Evolutionary conservation across 1,140 invertebrate species (phyloP), one percentile per base, ranked within the genome.

Genomic region (Lordiphosa clarofinis): DNA sequence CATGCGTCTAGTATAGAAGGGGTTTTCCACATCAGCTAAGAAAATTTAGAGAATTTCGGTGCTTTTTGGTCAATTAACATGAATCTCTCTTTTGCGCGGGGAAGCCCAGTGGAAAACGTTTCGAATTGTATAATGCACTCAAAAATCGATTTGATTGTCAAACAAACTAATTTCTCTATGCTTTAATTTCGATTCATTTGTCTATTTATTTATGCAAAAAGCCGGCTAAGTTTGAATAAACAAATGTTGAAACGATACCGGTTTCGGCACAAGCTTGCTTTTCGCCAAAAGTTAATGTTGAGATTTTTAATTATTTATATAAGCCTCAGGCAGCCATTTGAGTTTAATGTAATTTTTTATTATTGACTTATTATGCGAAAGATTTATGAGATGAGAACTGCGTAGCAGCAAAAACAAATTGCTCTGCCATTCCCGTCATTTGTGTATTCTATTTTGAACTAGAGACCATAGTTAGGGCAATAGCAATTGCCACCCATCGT

Each of bases 121-220:
- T 46, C 12, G 12, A 13, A 8, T 31, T 46, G 43, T 33, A 31
- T 28, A 44, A 44, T 28, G 42, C 11, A 28, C 24, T 13, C 28
- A 46, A n/a, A 46, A 46, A 46, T 33, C 24, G 13, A 46, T 31
- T 28, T 12, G 11, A 9, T 28, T 33, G 24, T 13, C 13, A 46
- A 31, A 46, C 9, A 46, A 46, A 46, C 31, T 46, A 33, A 46
- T 46, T 46, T 46, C 43, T 33, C 43, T 44, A 31, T 31, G 28
- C 38, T 15, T 8, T 13, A 40, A 40, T n/a, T 8, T 40, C 9
- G 15, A 13, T 40, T 7, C 28, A 40, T 40, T 40, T 15, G 12
- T 28, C 8, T 31, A 33, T 31, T 13, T 13, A 46, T 46, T 46
- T 46, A 46, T 46, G 43, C 43, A 46, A 46, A 46, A 46, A 46